Conservation (phyloP, 1,140 invertebrate species). For the Drosophila pectinifera region DNA sequence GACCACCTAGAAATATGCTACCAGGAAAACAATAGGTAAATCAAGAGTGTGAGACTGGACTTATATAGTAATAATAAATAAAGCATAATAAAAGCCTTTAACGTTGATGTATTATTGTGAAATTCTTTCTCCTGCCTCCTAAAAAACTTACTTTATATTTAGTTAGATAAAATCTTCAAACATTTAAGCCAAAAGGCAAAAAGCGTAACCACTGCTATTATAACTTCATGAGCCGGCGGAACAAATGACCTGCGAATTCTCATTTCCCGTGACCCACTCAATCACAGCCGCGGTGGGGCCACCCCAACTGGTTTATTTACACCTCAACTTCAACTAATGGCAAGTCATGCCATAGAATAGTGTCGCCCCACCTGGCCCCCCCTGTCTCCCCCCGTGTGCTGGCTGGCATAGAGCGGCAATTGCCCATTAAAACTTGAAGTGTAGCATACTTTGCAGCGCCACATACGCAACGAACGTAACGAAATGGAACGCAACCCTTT, state of each 20-base stretch:
- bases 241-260: conserved; percentile 33
- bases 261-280: conserved; percentile 33
- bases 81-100: too few relatives aligned
- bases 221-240: conserved; percentile 14
- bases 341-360: conserved; percentile 57
- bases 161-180: background rate
- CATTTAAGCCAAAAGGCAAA: too few relatives aligned
- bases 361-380: conserved; percentile 6
- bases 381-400: background rate
- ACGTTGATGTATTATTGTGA: too few relatives aligned
- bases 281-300: conserved; percentile 6
- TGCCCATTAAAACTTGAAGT: conserved; percentile 73
- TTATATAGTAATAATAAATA: too few relatives aligned
- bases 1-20: too few relatives aligned
- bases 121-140: too few relatives aligned
- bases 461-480: conserved; percentile 52
- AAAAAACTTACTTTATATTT: background rate
- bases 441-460: conserved; percentile 62
- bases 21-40: too few relatives aligned
- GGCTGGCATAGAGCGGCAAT: conserved; percentile 30
- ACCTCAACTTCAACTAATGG: conserved; percentile 63
- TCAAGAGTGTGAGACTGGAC: too few relatives aligned
- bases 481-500: conserved; percentile 47
- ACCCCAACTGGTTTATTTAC: conserved; percentile 46
- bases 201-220: conserved; percentile 6